Conservation (phyloP, 2,113 vertebrate genomes). For the Lophochroa leadbeateri region DNA sequence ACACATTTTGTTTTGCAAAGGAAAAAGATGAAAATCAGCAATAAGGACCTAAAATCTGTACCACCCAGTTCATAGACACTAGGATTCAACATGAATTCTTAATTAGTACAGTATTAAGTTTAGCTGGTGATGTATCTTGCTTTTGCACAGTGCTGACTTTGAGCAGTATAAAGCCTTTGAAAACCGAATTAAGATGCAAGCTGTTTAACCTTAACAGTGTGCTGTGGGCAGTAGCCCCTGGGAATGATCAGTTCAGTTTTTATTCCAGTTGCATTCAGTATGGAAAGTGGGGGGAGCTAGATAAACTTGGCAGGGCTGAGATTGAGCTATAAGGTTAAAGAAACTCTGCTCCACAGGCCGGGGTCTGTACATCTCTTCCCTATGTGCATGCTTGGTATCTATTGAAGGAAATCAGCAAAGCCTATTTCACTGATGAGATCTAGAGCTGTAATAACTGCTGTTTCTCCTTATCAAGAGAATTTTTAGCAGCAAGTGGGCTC, state of each 20-base stretch:
- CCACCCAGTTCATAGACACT: background rate
- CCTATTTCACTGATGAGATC: background rate
- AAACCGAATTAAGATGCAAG: background rate
- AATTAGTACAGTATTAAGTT: background rate
- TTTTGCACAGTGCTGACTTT: background rate
- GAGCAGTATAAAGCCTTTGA: background rate
- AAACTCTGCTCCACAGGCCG: background rate
- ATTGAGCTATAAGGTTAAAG: background rate
- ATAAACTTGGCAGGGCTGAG: background rate
- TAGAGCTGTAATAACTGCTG: background rate
- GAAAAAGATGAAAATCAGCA: background rate
- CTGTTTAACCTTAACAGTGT: background rate
- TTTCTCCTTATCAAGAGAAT: background rate
- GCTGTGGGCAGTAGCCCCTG: background rate
- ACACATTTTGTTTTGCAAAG: background rate
- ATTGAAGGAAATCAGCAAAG: background rate
- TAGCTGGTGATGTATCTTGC: background rate
- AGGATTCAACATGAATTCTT: background rate
- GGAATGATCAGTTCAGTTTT: background rate
- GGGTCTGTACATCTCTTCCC: background rate
- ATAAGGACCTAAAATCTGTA: background rate
- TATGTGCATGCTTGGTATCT: no score
- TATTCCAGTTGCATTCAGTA: background rate
- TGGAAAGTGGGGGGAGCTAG: background rate
- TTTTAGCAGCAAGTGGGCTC: background rate